Evolutionary conservation across 53 echinoderm and acorn worm genomes (phyloP).

Genomic region (Henricia sp.): DNA sequence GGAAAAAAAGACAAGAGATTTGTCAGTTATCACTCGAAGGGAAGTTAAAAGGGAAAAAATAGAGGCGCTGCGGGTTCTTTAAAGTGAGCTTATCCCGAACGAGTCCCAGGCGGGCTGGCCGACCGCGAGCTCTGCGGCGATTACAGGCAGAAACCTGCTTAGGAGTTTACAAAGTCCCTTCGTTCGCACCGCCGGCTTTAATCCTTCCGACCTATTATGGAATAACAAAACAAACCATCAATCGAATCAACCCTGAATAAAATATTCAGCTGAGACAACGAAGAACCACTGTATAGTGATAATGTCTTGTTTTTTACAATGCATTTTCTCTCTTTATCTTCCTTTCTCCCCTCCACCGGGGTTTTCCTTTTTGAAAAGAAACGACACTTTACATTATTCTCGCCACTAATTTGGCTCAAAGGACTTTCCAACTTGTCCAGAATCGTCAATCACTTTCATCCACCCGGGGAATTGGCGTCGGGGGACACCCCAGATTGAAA

Average conservation of each 20-base stretch:
- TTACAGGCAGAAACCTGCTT: conserved; percentile 25
- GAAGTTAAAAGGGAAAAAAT: background rate
- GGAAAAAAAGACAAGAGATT: conserved; percentile 2
- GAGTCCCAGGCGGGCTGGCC: conserved; percentile 18
- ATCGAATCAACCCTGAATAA: too few relatives aligned
- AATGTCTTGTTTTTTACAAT: too few relatives aligned
- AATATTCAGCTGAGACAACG: too few relatives aligned
- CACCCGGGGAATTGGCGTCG: background rate
- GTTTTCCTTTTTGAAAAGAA: too few relatives aligned
- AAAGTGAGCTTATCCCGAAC: conserved; percentile 53
- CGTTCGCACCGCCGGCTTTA: conserved; percentile 1
- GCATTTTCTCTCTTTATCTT: too few relatives aligned
- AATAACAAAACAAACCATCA: too few relatives aligned
- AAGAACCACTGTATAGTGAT: too few relatives aligned
- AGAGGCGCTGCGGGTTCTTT: conserved; percentile 48
- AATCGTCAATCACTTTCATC: conserved; percentile 24
- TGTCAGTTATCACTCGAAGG: background rate
- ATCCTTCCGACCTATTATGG: too few relatives aligned
- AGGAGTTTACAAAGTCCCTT: background rate
- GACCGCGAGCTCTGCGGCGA: background rate
- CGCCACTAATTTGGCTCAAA: conserved; percentile 40
- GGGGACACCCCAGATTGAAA: conserved; percentile 33
- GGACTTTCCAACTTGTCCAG: conserved; percentile 16
- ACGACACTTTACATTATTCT: background rate
- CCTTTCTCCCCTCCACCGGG: too few relatives aligned